Conservation (phyloP, 2,797 vertebrate genomes). For the Lycodopsis pacificus region DNA sequence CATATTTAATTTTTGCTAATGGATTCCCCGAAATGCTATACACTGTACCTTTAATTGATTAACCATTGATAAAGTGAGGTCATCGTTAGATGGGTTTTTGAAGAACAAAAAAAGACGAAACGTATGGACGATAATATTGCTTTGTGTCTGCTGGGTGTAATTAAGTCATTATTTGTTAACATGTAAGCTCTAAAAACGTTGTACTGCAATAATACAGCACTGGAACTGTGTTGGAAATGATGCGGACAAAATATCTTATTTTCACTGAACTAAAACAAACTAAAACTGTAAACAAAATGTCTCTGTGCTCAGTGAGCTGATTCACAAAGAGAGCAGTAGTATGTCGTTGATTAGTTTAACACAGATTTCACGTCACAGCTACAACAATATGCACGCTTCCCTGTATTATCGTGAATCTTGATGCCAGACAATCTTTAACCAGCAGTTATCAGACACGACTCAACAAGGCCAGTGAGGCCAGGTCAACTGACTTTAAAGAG, state of each 20-base stretch:
- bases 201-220: no score
- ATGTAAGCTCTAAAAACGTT: no score
- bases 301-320: neutral
- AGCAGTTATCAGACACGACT: conserved; percentile 9
- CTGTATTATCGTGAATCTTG: neutral
- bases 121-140: no score
- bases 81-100: no score
- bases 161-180: no score
- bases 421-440: neutral
- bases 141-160: no score
- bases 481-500: conserved; percentile 38
- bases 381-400: neutral
- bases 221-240: no score
- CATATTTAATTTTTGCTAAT: neutral
- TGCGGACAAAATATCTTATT: no score
- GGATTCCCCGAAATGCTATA: neutral
- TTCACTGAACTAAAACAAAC: neutral
- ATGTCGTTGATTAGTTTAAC: neutral
- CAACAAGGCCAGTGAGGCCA: neutral
- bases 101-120: no score
- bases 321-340: neutral
- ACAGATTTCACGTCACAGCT: neutral
- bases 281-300: neutral
- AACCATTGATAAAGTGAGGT: neutral
- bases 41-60: neutral